Conservation (phyloP, 1,140 invertebrate species). For the Nixonia krombeini region DNA sequence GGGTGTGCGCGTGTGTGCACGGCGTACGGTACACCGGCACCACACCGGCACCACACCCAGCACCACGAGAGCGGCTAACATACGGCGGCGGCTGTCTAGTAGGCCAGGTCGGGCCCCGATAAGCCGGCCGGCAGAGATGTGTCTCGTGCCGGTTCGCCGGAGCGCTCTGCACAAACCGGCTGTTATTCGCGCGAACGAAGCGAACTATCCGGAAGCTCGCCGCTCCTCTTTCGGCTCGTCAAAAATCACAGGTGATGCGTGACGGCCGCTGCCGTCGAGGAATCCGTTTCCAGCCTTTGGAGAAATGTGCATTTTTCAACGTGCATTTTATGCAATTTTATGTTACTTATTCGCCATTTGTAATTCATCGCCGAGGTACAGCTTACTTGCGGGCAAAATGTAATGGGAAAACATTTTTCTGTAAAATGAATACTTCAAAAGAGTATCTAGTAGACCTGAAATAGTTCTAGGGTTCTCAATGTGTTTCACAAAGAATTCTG, state of each 20-base stretch:
- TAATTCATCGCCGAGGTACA: no score
- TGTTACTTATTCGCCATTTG: no score
- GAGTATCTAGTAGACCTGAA: no score
- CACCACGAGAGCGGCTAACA: slow-evolving; percentile 6
- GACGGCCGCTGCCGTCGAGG: no score
- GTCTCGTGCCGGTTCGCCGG: slow-evolving; percentile 8
- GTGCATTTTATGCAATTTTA: no score
- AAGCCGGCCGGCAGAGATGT: not conserved
- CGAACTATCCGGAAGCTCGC: slow-evolving; percentile 1
- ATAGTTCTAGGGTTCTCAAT: no score
- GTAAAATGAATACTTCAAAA: no score
- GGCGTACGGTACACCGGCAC: slow-evolving; percentile 2
- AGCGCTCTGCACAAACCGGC: slow-evolving; percentile 2
- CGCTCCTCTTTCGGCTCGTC: not conserved
- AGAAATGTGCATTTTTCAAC: no score
- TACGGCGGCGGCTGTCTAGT: slow-evolving; percentile 11
- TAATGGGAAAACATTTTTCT: no score
- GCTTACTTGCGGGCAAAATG: no score
- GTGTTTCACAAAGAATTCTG: no score
- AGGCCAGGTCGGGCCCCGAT: slow-evolving; percentile 13
- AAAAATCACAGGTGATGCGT: not conserved
- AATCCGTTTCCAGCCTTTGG: no score
- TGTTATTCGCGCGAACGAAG: slow-evolving; percentile 9
- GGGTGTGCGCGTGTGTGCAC: not conserved
- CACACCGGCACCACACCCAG: slow-evolving; percentile 16